phyloP scores from a whole-genome alignment of 2,888 invertebrate genomes.

The Volucella inanis region DNA sequence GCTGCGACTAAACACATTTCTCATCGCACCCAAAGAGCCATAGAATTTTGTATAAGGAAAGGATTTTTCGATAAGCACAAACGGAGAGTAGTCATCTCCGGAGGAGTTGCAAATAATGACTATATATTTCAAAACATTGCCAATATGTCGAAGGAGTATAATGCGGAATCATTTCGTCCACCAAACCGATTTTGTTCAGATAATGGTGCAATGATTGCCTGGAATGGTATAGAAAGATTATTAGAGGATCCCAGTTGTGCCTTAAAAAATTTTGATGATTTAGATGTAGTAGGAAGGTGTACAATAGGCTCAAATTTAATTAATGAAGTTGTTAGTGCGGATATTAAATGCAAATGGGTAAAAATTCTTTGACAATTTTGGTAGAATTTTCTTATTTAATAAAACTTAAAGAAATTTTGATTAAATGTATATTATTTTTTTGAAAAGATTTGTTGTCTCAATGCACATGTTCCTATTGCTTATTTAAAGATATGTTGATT shows the following conservation, averaged over 20 bases:
- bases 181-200: slow-evolving; percentile 95
- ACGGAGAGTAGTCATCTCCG: slow-evolving; percentile 90
- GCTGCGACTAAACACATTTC: slow-evolving; percentile 90
- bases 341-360: slow-evolving; percentile 82
- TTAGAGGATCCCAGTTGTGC: slow-evolving; percentile 65
- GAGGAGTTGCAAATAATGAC: slow-evolving; percentile 97
- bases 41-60: slow-evolving; percentile 88
- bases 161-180: slow-evolving; percentile 89
- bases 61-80: slow-evolving; percentile 85
- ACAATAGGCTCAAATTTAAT: slow-evolving; percentile 77
- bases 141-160: slow-evolving; percentile 87
- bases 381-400: not conserved
- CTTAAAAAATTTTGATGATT: slow-evolving; percentile 83
- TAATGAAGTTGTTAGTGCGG: slow-evolving; percentile 77
- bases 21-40: slow-evolving; percentile 91
- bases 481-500: too few relatives aligned
- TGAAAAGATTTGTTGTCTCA: not conserved
- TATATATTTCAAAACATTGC: slow-evolving; percentile 89
- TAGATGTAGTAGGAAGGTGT: slow-evolving; percentile 83
- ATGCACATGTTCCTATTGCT: too few relatives aligned
- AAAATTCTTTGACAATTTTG: slow-evolving; percentile 70
- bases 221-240: slow-evolving; percentile 95
- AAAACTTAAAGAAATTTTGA: not conserved
- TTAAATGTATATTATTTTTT: not conserved
- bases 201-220: slow-evolving; percentile 99